phyloP scores from a whole-genome alignment of 2,888 invertebrate species.

The Pollenia griseotomentosa region DNA sequence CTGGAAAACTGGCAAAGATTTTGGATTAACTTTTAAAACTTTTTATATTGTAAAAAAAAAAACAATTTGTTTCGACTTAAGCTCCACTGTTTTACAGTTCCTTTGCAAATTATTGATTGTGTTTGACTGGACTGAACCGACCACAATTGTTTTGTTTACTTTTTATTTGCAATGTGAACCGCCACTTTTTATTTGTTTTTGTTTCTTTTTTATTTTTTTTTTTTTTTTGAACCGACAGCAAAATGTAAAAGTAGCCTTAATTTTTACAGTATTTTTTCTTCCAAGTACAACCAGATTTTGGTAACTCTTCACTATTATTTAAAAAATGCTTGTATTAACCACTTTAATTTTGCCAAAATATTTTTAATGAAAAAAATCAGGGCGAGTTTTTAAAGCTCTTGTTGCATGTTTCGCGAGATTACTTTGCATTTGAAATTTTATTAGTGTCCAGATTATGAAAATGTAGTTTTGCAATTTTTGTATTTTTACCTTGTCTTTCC shows the following conservation, averaged over 20 bases:
- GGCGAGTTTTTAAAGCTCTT: no score
- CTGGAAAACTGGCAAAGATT: no score
- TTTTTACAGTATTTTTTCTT: not conserved
- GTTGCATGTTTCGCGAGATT: no score
- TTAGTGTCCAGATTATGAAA: no score
- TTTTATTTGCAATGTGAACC: conserved; percentile 2
- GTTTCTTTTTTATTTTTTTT: no score
- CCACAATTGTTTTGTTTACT: not conserved
- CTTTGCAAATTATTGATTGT: not conserved
- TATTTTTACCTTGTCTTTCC: no score
- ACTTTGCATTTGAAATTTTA: no score
- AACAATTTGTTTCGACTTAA: not conserved
- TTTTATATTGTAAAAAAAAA: not conserved
- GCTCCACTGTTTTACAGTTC: not conserved
- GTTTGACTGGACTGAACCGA: not conserved
- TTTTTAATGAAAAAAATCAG: not conserved
- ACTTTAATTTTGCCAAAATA: not conserved
- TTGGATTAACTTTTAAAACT: no score
- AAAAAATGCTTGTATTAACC: no score
- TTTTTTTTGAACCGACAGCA: not conserved
- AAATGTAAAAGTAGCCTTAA: conserved; percentile 23
- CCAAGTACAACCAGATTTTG: not conserved
- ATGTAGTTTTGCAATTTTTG: no score
- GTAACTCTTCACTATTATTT: no score
- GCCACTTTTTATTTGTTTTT: not conserved